Evolutionary conservation across 2,113 vertebrate species (phyloP).

Genomic region (Lepus americanus): DNA sequence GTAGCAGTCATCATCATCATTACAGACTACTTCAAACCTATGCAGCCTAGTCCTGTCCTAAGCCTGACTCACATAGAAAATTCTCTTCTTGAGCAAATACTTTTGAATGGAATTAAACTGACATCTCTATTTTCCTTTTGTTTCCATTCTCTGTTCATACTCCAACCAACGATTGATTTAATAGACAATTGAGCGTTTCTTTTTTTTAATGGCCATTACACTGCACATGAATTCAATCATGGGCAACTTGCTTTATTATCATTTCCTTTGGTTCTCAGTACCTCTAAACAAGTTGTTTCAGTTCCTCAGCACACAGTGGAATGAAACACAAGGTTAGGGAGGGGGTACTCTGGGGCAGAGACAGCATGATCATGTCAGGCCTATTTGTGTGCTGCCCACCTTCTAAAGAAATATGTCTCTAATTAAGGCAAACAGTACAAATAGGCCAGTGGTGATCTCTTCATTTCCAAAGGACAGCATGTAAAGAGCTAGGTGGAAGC

Average conservation of each 20-base stretch:
- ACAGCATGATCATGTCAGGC: not conserved
- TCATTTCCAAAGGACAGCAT: constrained; percentile 47
- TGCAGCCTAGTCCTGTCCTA: not conserved
- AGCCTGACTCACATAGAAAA: not conserved
- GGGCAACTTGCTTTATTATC: not conserved
- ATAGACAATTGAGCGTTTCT: not conserved
- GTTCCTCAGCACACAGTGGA: not conserved
- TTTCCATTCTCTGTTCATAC: not conserved
- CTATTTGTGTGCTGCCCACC: not conserved
- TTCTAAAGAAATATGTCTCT: constrained; percentile 59
- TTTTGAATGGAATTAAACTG: constrained; percentile 40
- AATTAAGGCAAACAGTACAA: constrained; percentile 66
- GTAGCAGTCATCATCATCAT: no score
- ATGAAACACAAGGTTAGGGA: not conserved
- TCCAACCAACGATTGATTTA: not conserved
- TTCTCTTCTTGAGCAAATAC: constrained; percentile 9
- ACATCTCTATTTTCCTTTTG: constrained; percentile 11
- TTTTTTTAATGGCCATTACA: not conserved
- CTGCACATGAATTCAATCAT: not conserved
- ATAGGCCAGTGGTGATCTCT: constrained; percentile 42
- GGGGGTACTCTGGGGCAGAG: not conserved
- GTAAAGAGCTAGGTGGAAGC: constrained; percentile 33
- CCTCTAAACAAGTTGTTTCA: not conserved
- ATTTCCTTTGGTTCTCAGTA: not conserved
- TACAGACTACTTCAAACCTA: not conserved